Evolutionary conservation across 2,888 invertebrate genomes (phyloP).

Genomic region (Schrankia costaestrigalis): DNA sequence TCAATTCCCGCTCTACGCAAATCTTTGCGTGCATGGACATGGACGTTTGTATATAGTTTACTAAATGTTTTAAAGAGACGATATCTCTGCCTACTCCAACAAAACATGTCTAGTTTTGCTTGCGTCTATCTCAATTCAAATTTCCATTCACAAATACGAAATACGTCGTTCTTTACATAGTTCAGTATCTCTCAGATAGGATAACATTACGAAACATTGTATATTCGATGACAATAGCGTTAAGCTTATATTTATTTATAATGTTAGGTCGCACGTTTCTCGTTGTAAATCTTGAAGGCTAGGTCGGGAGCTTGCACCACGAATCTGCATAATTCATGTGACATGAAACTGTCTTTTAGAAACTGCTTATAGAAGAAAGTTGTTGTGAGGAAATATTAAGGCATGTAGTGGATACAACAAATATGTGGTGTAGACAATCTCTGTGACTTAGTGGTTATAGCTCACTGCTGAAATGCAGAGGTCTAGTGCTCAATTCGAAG

Average conservation of each 20-base stretch:
- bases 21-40: too few relatives aligned
- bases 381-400: slow-evolving; percentile 39
- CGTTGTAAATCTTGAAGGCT: too few relatives aligned
- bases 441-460: too few relatives aligned
- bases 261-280: slow-evolving; percentile 42
- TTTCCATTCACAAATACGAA: slow-evolving; percentile 3
- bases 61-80: too few relatives aligned
- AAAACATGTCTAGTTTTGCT: too few relatives aligned
- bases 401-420: too few relatives aligned
- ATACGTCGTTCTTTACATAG: slow-evolving; percentile 7
- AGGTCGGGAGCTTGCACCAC: slow-evolving; percentile 45
- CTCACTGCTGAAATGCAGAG: too few relatives aligned
- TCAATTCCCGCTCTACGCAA: too few relatives aligned
- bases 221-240: slow-evolving; percentile 31
- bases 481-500: too few relatives aligned
- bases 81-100: too few relatives aligned
- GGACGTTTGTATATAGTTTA: too few relatives aligned
- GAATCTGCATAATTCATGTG: slow-evolving; percentile 72
- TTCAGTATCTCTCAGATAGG: not conserved
- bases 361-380: slow-evolving; percentile 56
- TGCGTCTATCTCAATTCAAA: not conserved
- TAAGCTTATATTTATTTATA: slow-evolving; percentile 39
- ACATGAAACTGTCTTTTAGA: slow-evolving; percentile 61
- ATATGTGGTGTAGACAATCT: too few relatives aligned
- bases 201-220: slow-evolving; percentile 9